Base-by-base conservation (phyloP, 1,140 invertebrate species). In the Zaprionus gabonicus region DNA sequence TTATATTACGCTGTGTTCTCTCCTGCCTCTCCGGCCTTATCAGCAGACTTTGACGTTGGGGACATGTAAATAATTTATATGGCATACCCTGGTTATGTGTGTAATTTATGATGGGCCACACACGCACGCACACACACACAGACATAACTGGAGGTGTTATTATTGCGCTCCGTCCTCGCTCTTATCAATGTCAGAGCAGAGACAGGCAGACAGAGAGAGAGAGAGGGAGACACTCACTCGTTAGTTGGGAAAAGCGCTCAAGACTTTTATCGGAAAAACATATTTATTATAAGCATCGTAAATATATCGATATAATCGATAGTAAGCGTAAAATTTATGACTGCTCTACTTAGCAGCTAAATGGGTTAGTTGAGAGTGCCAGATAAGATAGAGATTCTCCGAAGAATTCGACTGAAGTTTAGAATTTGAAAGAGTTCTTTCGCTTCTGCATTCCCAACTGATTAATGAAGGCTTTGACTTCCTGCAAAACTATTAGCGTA, bases 11-110 rank as follows among this genome's bases (percentile, higher is more conserved):
- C 20, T 34, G 46, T 53, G 41, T 66, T 63, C 62, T 81, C 41
- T n/a, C n/a, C n/a, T 46, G n/a, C 7, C 38, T 69, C 62, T 79
- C 58, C 46, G 9, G 44, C 65, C 67, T 90, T 90, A 91, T 88
- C 85, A 88, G 84, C 81, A 84, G 71, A 88, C 81, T 88, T 88
- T 88, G 85, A 88, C 84, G 83, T 88, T 81, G 84, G 84, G 84
- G 84, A 88, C 81, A 88, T 88, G 85, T 87, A 88, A 88, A 88
- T 88, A 88, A 88, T 88, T 88, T 88, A 88, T 88, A 90, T 87
- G 86, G 80, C 82, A 84, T 82, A 88, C 78, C 72, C 78, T 88
- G 81, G 78, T 81, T 90, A 76, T 88, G 84, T 83, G 69, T 81
- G 84, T 87, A 88, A 88, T 88, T 88, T 87, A 87, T 87, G 84